Evolutionary conservation across 2,113 vertebrate genomes (phyloP).

Genomic region (Sceloporus tristichus): DNA sequence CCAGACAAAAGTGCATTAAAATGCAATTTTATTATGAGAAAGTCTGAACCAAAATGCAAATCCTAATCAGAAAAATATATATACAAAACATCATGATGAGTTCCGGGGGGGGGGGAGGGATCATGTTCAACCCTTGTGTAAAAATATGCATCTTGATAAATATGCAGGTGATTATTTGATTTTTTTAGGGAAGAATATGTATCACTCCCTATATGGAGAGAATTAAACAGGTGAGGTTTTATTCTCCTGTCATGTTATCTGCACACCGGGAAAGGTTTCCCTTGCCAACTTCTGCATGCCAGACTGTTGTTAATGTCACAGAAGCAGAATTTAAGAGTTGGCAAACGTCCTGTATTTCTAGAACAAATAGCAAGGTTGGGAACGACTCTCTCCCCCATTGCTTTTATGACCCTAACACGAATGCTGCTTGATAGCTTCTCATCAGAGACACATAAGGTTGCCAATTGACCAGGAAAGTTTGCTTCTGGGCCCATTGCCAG

Average conservation of each 20-base stretch:
- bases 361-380: background rate
- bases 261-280: too few relatives aligned
- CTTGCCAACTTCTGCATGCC: background rate
- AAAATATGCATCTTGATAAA: too few relatives aligned
- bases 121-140: too few relatives aligned
- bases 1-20: too few relatives aligned
- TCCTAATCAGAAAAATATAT: too few relatives aligned
- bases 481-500: background rate
- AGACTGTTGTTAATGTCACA: background rate
- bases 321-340: background rate
- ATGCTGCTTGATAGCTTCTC: too few relatives aligned
- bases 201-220: background rate
- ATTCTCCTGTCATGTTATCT: background rate
- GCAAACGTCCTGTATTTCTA: background rate
- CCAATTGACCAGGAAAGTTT: background rate
- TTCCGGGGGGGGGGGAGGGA: too few relatives aligned
- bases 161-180: too few relatives aligned
- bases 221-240: background rate
- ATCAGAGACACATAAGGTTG: background rate
- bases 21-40: too few relatives aligned
- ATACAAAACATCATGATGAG: too few relatives aligned
- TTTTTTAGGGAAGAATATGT: too few relatives aligned
- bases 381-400: background rate
- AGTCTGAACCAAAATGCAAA: too few relatives aligned
- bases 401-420: background rate